Conservation (phyloP, 1,140 invertebrate species). For the Bombus ignitus region DNA sequence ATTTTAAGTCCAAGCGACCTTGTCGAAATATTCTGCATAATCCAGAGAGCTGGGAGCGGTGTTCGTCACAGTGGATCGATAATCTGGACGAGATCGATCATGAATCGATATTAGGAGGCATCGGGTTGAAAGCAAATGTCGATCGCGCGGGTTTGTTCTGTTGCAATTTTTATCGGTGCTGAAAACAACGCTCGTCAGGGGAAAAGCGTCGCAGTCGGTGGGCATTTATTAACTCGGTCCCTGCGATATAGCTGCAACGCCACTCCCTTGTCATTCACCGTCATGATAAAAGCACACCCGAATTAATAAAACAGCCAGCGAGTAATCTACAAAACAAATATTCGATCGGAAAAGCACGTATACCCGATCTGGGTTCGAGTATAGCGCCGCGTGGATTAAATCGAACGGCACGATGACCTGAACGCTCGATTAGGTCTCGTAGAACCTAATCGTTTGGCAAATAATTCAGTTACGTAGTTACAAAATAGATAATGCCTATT, state of each 20-base stretch:
- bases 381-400: slow-evolving; percentile 8
- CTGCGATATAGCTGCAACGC: background rate
- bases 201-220: background rate
- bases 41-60: background rate
- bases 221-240: background rate
- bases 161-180: slow-evolving; percentile 10
- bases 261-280: slow-evolving; percentile 16
- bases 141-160: background rate
- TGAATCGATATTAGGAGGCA: too few relatives aligned
- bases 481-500: background rate
- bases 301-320: slow-evolving; percentile 15
- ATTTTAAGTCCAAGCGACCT: background rate
- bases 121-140: background rate
- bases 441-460: background rate
- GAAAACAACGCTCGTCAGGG: background rate
- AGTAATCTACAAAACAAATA: slow-evolving; percentile 20
- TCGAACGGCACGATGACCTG: background rate
- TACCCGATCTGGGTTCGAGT: background rate
- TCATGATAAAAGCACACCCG: slow-evolving; percentile 1
- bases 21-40: background rate
- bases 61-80: background rate
- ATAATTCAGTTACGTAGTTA: background rate
- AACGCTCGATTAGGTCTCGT: too few relatives aligned
- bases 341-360: background rate
- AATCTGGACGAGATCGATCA: background rate